These are phyloP conservation scores for Drosophila varians DNA, from an alignment of 1,140 invertebrate genomes.

Conservation along the genomic window DNA sequence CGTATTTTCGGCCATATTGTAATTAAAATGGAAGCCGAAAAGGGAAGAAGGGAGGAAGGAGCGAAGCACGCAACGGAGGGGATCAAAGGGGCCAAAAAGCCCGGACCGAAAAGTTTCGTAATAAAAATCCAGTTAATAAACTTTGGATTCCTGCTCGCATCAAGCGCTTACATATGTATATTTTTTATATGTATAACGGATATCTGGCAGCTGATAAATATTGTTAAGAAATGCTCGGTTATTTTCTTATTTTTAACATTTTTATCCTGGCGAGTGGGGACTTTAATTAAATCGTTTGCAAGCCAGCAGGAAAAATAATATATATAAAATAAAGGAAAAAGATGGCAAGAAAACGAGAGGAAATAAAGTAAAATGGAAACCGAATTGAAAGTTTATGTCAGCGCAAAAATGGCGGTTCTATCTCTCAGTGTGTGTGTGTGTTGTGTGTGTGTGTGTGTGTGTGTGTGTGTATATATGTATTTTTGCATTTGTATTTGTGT, in stretches of 20 bases:
- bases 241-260: not conserved
- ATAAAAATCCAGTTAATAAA: slow-evolving; percentile 70
- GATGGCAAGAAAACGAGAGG: slow-evolving; percentile 3
- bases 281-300: slow-evolving; percentile 54
- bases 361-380: slow-evolving; percentile 68
- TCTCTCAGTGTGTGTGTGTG: slow-evolving; percentile 19
- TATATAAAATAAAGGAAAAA: not conserved
- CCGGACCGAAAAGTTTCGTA: slow-evolving; percentile 52
- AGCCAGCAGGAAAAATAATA: slow-evolving; percentile 3
- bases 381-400: slow-evolving; percentile 77
- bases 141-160: slow-evolving; percentile 31
- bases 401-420: slow-evolving; percentile 61
- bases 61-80: not conserved
- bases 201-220: slow-evolving; percentile 37
- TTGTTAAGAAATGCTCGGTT: slow-evolving; percentile 36
- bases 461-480: not conserved
- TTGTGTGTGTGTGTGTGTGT: not conserved
- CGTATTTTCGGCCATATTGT: slow-evolving; percentile 38
- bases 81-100: not conserved
- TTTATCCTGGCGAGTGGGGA: not conserved
- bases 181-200: not conserved
- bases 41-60: not conserved
- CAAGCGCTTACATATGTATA: slow-evolving; percentile 9
- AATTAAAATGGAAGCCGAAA: slow-evolving; percentile 57
- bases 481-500: slow-evolving; percentile 15